phyloP scores from a whole-genome alignment of 2,797 vertebrate species.

The Poeciliopsis infans region DNA sequence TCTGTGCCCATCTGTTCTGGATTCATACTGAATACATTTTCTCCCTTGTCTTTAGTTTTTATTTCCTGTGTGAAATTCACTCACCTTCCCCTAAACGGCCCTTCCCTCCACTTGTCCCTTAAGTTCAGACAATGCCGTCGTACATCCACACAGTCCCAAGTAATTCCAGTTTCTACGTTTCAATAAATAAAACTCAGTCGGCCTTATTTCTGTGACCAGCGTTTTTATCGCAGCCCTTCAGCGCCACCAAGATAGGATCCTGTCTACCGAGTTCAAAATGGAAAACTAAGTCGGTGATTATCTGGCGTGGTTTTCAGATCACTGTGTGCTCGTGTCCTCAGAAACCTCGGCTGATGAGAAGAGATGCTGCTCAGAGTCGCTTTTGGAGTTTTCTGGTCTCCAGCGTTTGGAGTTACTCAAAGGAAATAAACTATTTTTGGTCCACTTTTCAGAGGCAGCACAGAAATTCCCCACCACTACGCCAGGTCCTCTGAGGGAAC shows the following conservation, averaged over 20 bases:
- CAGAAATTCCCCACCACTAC: slow-evolving; percentile 33
- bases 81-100: slow-evolving; percentile 9
- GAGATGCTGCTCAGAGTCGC: not conserved
- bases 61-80: not conserved
- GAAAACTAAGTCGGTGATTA: not conserved
- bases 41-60: slow-evolving; percentile 2
- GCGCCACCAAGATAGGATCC: slow-evolving; percentile 11
- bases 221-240: not conserved
- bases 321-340: not conserved
- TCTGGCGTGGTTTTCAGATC: not conserved
- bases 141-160: not conserved
- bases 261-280: not conserved
- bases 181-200: slow-evolving; percentile 35
- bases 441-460: slow-evolving; percentile 70
- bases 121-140: not conserved
- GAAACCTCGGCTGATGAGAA: not conserved
- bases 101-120: not conserved
- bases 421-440: slow-evolving; percentile 70
- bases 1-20: not conserved
- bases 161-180: slow-evolving; percentile 15
- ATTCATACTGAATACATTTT: not conserved
- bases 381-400: slow-evolving; percentile 11
- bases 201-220: not conserved
- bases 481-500: slow-evolving; percentile 36
- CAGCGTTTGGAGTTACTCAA: slow-evolving; percentile 10